Conservation (phyloP, 2,797 vertebrate species). For the Oreochromis mossambicus region DNA sequence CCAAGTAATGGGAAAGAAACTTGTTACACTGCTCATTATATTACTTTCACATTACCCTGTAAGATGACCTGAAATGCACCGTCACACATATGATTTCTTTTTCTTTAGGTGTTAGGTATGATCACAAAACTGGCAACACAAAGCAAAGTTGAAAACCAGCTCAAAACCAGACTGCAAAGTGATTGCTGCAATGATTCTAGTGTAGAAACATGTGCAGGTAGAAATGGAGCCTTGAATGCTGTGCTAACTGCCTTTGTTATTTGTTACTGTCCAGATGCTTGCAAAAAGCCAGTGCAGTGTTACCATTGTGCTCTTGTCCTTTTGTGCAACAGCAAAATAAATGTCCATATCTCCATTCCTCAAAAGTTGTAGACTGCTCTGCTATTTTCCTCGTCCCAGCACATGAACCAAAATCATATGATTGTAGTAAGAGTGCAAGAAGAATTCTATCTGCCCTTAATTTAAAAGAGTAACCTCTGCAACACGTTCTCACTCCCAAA, state of each 20-base stretch:
- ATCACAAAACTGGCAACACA: not conserved
- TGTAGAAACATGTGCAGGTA: not conserved
- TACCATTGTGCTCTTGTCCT: not conserved
- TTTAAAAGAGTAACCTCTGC: not conserved
- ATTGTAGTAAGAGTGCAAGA: not conserved
- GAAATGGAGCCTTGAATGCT: not conserved
- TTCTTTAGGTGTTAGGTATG: not conserved
- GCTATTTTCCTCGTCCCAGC: not conserved
- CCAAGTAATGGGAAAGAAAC: not conserved
- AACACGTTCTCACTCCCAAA: not conserved
- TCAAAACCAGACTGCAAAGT: not conserved
- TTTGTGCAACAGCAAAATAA: not conserved
- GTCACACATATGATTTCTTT: not conserved
- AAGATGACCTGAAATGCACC: not conserved
- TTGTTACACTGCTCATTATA: not conserved
- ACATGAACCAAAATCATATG: not conserved
- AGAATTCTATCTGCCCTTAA: not conserved
- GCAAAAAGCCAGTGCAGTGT: not conserved
- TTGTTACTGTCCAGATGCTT: not conserved
- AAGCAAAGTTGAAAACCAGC: not conserved
- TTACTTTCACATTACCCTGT: not conserved
- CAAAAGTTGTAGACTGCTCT: not conserved
- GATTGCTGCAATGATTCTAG: not conserved
- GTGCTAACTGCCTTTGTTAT: not conserved
- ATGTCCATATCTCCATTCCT: not conserved